Percentiles rank a stretch among this genome's conserved stretches.
Evolutionary conservation across 2,888 invertebrate species (phyloP).

Genomic region (Helleia helle): DNA sequence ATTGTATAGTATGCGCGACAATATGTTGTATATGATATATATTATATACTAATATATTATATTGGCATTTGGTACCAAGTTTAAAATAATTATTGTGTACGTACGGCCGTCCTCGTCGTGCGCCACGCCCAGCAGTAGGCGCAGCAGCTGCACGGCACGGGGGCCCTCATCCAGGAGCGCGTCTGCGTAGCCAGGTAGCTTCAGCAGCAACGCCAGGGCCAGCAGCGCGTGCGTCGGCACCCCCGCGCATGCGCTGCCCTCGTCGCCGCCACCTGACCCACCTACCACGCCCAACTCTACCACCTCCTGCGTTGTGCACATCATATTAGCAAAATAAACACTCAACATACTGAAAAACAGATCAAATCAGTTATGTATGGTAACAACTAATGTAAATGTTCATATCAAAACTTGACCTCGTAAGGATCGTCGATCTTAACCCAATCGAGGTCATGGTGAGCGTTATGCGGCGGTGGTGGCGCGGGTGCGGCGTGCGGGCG

Average conservation of each 20-base stretch:
- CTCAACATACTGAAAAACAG: no score
- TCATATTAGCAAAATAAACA: no score
- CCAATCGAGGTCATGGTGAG: constrained; percentile 75
- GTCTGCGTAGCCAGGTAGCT: constrained; percentile 93
- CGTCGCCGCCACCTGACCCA: constrained; percentile 50
- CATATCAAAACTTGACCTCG: constrained; percentile 68
- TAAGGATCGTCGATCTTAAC: constrained; percentile 77
- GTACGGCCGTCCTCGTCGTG: constrained; percentile 93
- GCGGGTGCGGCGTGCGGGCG: constrained; percentile 87
- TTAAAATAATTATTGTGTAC: no score
- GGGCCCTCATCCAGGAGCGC: constrained; percentile 88
- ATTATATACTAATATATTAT: no score
- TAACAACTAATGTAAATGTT: no score
- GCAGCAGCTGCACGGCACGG: constrained; percentile 88
- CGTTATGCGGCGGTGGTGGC: constrained; percentile 63
- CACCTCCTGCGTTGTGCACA: constrained; percentile 46
- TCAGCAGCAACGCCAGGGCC: constrained; percentile 90
- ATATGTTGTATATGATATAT: no score
- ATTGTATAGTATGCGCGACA: no score
- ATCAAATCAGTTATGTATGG: no score
- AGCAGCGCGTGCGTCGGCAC: constrained; percentile 93
- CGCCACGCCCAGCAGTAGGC: constrained; percentile 91
- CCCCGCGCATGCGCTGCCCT: constrained; percentile 51
- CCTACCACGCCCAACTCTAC: constrained; percentile 43
- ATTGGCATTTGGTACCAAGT: no score